These are phyloP conservation scores for Nixonia krombeini DNA, from an alignment of 1,140 invertebrate species.

Conservation along the genomic window DNA sequence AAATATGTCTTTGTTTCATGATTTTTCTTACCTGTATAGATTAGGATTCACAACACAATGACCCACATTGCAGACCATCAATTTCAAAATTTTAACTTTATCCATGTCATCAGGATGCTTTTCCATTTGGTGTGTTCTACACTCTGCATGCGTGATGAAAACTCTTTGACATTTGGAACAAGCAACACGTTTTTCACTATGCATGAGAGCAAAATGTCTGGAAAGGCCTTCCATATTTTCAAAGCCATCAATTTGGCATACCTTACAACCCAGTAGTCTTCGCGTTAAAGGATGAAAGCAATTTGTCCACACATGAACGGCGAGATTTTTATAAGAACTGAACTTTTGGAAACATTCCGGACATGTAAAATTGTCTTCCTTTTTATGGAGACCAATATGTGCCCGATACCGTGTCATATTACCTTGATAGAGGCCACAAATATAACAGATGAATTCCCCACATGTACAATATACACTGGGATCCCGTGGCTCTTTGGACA, in stretches of 20 bases:
- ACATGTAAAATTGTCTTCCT: slow-evolving; percentile 47
- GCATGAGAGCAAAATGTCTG: slow-evolving; percentile 58
- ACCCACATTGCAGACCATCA: slow-evolving; percentile 54
- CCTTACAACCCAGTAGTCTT: slow-evolving; percentile 51
- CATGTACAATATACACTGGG: slow-evolving; percentile 56
- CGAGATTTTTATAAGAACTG: slow-evolving; percentile 35
- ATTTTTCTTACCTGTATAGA: slow-evolving; percentile 26
- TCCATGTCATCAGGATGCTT: slow-evolving; percentile 29
- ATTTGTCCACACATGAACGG: slow-evolving; percentile 58
- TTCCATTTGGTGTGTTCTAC: slow-evolving; percentile 42
- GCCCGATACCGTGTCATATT: slow-evolving; percentile 39
- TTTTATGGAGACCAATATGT: slow-evolving; percentile 61
- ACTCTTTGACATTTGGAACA: slow-evolving; percentile 54
- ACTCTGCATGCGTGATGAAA: slow-evolving; percentile 46
- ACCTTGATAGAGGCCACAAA: slow-evolving; percentile 57
- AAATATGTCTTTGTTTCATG: no score
- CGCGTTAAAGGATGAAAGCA: slow-evolving; percentile 59
- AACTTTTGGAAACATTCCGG: slow-evolving; percentile 59
- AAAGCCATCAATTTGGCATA: slow-evolving; percentile 63
- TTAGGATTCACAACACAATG: slow-evolving; percentile 49
- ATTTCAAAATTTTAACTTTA: slow-evolving; percentile 9
- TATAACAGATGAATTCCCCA: slow-evolving; percentile 57
- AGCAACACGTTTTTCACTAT: slow-evolving; percentile 44
- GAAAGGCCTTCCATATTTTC: slow-evolving; percentile 58
- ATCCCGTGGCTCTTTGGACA: slow-evolving; percentile 46